Base-by-base conservation (phyloP, 2,113 vertebrate species). In the Barbus barbus region DNA sequence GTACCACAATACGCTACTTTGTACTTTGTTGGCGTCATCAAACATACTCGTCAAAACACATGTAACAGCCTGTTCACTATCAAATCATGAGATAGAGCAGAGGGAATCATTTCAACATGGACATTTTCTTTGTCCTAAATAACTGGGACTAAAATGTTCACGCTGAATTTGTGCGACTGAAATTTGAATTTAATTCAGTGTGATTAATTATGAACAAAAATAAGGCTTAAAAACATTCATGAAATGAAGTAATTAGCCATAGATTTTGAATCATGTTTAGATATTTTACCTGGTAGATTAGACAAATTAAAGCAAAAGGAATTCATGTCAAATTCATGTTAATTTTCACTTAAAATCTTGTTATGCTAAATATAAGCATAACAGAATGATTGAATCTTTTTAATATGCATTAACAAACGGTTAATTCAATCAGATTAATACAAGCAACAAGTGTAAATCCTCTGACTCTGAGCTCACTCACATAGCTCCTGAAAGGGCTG, bases 21-120 rank as follows among this genome's bases (percentile, higher is more conserved):
- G 83, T 90, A 85, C 58, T 67, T n/a, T n/a, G n/a, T n/a, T 78
- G 65, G 14, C 22, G 63, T 75, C 79, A 82, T 83, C 56, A 72
- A 41, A 53, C 51, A 83, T 75, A 33, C 24, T 48, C 36, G 31
- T 31, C 75, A 84, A 44, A 84, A 22, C 31, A 67, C 41, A 46
- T n/a, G 7, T 24, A 24, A 24, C 38, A 16, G 14, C 7, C 46
- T 51, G 46, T 20, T 75, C 1, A 51, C 8, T 11, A 53, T 31
- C 22, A 76, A 53, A 53, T 31, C 44, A 53, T 33, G 33, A 3
- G 3, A 76, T 76, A n/a, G n/a, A n/a, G n/a, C n/a, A n/a, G n/a
- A 22, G 3, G 28, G 28, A 56, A 56, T 56, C 18, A 56, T 51
- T 76, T 53, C 3, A 31, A 3, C 2, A 53, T 51, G 12, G 1